Evolutionary conservation across 1,140 invertebrate species (phyloP).

Genomic region (Mercenaria mercenaria): DNA sequence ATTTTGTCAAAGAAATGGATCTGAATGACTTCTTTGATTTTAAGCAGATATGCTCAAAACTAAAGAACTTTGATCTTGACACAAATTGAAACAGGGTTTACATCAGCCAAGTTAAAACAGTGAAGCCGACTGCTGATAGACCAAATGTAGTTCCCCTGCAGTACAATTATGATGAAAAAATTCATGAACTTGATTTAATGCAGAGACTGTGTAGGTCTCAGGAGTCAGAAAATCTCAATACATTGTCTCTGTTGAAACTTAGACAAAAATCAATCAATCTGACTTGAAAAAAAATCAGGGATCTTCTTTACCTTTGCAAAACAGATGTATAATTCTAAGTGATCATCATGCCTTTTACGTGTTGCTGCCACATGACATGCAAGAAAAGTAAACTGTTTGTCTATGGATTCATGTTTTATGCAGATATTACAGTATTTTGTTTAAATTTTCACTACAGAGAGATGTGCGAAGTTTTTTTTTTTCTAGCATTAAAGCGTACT

Average conservation of each 20-base stretch:
- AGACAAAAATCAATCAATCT: background rate
- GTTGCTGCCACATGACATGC: background rate
- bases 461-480: too few species aligned
- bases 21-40: background rate
- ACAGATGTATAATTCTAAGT: background rate
- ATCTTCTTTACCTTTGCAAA: background rate
- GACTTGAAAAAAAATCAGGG: background rate
- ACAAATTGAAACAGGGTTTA: too few species aligned
- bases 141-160: background rate
- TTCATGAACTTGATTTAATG: background rate
- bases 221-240: too few species aligned
- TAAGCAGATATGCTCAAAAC: background rate
- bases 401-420: too few species aligned
- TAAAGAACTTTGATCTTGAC: conserved; percentile 23
- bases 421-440: too few species aligned
- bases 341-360: conserved; percentile 23
- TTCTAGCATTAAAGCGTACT: too few species aligned
- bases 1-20: background rate
- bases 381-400: too few species aligned
- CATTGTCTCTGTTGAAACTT: too few species aligned
- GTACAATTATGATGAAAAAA: background rate
- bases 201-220: background rate
- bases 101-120: too few species aligned
- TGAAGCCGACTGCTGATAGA: too few species aligned
- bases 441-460: too few species aligned